Evolutionary conservation across 2,797 vertebrate species (phyloP), one percentile per base, ranked within the genome.

Genomic region (Austrolebias charrua): DNA sequence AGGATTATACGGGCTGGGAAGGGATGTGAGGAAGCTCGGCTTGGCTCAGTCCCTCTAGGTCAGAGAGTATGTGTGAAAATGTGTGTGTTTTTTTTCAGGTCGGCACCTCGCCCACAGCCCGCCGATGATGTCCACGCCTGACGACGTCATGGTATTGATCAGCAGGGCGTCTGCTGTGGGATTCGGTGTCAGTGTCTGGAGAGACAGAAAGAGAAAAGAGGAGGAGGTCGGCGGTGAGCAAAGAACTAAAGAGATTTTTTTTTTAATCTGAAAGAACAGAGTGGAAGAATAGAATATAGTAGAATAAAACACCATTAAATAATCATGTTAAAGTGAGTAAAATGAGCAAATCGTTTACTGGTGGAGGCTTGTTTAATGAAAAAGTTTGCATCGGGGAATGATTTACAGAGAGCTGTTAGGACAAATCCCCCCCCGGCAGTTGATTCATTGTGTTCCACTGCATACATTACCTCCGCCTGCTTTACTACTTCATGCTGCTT

Each of bases 81-180:
- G 45, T 51, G 65, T 60, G 57, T 29, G 42, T 18, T 60, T 13
- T 33, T 33, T 73, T 62, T 75, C 65, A 75, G 79, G 71, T 85
- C 82, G 76, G 75, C 79, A 75, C 75, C 77, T 84, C 76, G 29
- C 71, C 81, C 78, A 82, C 83, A 79, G 69, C 73, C 63, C 76
- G 47, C 80, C 79, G 79, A 87, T 87, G 74, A 86, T 82, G 82
- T 82, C 79, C 77, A 81, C 6, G 73, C 66, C 83, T 88, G 86
- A 86, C 89, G 89, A 90, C 89, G 88, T 88, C 89, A 90, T 82
- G 80, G 61, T 84, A 89, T 90, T 58, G 87, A 91, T 85, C 85
- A 75, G 78, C 76, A 66, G 73, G 82, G 85, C 75, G 87, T 85
- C 80, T 86, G 85, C 71, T 81, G 81, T 83, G 83, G 83, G 86